Conservation (phyloP, 2,888 invertebrate species). For the Spodoptera exigua region DNA sequence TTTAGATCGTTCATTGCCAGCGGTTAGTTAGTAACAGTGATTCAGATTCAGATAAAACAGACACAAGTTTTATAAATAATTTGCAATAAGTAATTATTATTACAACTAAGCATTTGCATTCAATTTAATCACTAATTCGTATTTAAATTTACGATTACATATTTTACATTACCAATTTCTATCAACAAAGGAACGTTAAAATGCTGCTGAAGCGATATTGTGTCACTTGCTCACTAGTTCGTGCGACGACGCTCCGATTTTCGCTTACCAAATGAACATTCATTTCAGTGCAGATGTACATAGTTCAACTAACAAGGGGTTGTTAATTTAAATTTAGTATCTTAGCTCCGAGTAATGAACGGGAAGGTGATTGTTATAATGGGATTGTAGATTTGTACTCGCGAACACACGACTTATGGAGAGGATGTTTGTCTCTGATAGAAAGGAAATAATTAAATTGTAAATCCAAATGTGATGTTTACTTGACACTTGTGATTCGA, state of each 20-base stretch:
- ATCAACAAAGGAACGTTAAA: constrained; percentile 29
- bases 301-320: constrained; percentile 87
- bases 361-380: constrained; percentile 88
- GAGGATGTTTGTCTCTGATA: constrained; percentile 31
- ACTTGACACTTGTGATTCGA: constrained; percentile 12
- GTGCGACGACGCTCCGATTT: constrained; percentile 68
- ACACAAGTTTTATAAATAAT: too few species aligned
- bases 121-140: neutral
- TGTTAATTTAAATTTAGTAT: constrained; percentile 89
- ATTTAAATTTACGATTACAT: too few species aligned
- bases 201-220: constrained; percentile 38
- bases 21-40: too few species aligned
- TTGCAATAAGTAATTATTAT: too few species aligned
- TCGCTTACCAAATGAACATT: constrained; percentile 84
- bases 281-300: constrained; percentile 79
- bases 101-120: too few species aligned
- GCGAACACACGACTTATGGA: constrained; percentile 49
- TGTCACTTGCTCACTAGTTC: constrained; percentile 55
- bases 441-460: constrained; percentile 58
- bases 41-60: too few species aligned
- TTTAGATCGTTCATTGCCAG: too few species aligned
- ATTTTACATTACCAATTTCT: constrained; percentile 9
- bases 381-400: constrained; percentile 78
- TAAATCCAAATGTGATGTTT: constrained; percentile 29
- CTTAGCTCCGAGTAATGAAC: constrained; percentile 86